Base-by-base conservation (phyloP, 2,113 vertebrate species). In the Phocoena phocoena region DNA sequence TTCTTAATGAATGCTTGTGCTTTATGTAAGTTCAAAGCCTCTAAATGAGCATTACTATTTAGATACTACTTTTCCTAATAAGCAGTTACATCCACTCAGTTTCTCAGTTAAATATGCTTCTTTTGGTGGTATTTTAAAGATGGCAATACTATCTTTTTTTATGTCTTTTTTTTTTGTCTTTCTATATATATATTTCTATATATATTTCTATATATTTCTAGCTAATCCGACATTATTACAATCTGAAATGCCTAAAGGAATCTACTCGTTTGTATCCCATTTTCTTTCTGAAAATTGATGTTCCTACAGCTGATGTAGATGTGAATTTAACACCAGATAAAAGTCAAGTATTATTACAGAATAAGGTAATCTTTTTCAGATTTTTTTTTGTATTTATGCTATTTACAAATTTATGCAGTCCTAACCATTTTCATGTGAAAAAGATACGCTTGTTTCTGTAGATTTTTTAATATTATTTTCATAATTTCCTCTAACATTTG, bases 291-390 rank as follows among this genome's bases (percentile, higher is more conserved):
- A 99, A 98, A 97, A 98, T 99, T 95, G 98, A 97, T n/a, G 98
- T 99, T 85, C 98, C 99, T 50, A 97, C 99, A 33, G 99, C 99
- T 76, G 97, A 99, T 21, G 97, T 99, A 90, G 99, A 99, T 89
- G 99, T 99, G 68, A 99, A 99, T 97, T 68, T 99, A 98, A 99
- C 99, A 11, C 99, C 99, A 44, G 99, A 99, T 98, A 99, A 99
- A 99, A 99, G 98, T 58, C 99, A 99, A 98, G 99, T 99, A 88
- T 99, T 99, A 92, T 98, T 99, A 74, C 99, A 99, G 36, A 98
- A 99, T 98, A 99, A 99, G 99, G 99, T 99, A 99, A 98, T 4
- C n/a, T 70, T 87, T 90, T 96, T 80, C 74, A 87, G 74, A 88
- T 96, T 83, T 33, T 96, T 95, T n/a, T 91, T 67, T 96, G 1